Conservation (phyloP, 2,113 vertebrate species). For the Atrichornis clamosus region DNA sequence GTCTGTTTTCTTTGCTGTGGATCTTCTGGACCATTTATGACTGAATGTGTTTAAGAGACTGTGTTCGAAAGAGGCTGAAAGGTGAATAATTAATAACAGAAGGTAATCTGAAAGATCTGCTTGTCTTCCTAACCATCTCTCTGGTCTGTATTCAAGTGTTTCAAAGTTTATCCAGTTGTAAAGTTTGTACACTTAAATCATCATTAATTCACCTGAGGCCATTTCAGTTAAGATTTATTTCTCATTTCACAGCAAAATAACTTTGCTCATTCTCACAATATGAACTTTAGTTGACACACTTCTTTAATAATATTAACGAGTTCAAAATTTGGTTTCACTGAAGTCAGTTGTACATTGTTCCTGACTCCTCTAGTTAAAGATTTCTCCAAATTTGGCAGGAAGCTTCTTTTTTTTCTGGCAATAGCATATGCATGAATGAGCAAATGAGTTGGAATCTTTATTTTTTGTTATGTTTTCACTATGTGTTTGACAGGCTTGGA, state of each 20-base stretch:
- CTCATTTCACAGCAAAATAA: not conserved
- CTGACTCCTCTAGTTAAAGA: not conserved
- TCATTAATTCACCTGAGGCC: not conserved
- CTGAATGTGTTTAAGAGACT: not conserved
- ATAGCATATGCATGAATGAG: not conserved
- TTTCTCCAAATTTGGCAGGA: not conserved
- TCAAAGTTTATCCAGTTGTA: not conserved
- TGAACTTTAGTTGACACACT: not conserved
- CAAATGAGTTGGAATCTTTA: not conserved
- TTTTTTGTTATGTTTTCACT: not conserved
- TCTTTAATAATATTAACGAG: not conserved
- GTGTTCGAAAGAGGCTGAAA: not conserved
- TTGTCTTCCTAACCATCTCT: not conserved
- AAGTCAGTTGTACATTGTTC: not conserved
- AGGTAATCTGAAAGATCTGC: not conserved
- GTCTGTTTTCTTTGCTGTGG: not conserved
- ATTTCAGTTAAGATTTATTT: not conserved
- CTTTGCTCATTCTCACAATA: not conserved
- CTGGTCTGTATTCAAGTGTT: not conserved
- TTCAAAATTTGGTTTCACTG: not conserved
- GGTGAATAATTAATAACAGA: not conserved
- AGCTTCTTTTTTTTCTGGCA: not conserved
- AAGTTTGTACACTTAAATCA: not conserved
- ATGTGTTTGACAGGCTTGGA: not conserved
- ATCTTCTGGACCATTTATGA: not conserved